Conservation (phyloP, 2,888 invertebrate genomes). For the Hirtodrosophila confusa region DNA sequence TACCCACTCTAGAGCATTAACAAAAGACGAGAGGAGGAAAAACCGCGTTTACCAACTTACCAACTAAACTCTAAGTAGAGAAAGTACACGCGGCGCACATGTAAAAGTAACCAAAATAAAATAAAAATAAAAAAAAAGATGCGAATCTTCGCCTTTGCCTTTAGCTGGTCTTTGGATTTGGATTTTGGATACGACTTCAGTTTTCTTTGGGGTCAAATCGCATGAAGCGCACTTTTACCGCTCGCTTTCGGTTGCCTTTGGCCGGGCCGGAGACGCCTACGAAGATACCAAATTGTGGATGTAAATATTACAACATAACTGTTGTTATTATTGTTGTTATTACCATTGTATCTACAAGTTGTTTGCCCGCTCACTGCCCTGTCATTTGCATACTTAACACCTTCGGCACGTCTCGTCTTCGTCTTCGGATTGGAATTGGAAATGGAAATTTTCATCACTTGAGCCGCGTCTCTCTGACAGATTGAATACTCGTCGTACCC, state of each 20-base stretch:
- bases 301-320: conserved; percentile 78
- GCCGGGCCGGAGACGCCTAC: conserved; percentile 40
- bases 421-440: conserved; percentile 28
- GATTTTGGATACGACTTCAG: conserved; percentile 65
- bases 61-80: conserved; percentile 77
- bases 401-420: conserved; percentile 39
- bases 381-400: conserved; percentile 80
- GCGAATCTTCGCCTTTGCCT: conserved; percentile 72
- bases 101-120: conserved; percentile 70
- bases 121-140: conserved; percentile 52
- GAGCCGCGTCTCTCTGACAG: conserved; percentile 47
- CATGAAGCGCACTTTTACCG: conserved; percentile 69
- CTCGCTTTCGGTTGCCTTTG: conserved; percentile 56
- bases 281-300: conserved; percentile 14
- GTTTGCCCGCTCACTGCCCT: conserved; percentile 55
- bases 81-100: conserved; percentile 71
- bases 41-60: conserved; percentile 62
- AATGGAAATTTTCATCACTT: conserved; percentile 64
- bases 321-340: conserved; percentile 30
- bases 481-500: conserved; percentile 13
- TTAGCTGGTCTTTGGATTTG: conserved; percentile 47
- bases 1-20: conserved; percentile 40
- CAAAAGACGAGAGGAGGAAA: conserved; percentile 32
- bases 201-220: conserved; percentile 72
- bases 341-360: conserved; percentile 21